Evolutionary conservation across 1,140 invertebrate species (phyloP).

Genomic region (Drosophila miranda): DNA sequence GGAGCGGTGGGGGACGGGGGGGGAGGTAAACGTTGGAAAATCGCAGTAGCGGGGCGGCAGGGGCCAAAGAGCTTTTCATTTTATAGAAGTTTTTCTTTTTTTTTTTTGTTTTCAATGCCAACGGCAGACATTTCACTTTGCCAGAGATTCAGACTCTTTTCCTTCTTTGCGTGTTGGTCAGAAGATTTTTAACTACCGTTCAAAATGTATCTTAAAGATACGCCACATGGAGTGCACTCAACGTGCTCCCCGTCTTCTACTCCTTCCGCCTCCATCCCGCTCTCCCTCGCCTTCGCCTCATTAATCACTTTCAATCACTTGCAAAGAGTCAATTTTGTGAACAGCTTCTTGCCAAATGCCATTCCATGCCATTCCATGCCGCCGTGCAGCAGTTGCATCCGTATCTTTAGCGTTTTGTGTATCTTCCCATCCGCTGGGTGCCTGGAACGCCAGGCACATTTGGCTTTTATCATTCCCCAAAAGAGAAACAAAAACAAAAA

Average conservation of each 20-base stretch:
- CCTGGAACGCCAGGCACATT: conserved; percentile 50
- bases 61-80: background rate
- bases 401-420: conserved; percentile 15
- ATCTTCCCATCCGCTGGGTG: conserved; percentile 4
- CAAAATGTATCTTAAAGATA: conserved; percentile 12
- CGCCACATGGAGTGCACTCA: background rate
- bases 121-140: conserved; percentile 37
- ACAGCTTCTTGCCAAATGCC: conserved; percentile 24
- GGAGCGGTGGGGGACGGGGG: too few species aligned
- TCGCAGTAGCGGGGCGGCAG: too few species aligned
- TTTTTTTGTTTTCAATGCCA: conserved; percentile 42
- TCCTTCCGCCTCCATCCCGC: background rate
- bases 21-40: too few species aligned
- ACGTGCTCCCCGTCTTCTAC: background rate
- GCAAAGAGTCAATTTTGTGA: conserved; percentile 16
- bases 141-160: background rate
- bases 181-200: conserved; percentile 38
- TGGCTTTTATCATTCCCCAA: conserved; percentile 59
- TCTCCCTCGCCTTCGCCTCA: conserved; percentile 11
- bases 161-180: conserved; percentile 26
- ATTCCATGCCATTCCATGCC: conserved; percentile 22
- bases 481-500: too few species aligned
- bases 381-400: conserved; percentile 6
- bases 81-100: conserved; percentile 20
- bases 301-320: conserved; percentile 61